These are phyloP conservation scores for Amblyraja radiata DNA, from an alignment of 2,797 vertebrate species.

Conservation along the genomic window DNA sequence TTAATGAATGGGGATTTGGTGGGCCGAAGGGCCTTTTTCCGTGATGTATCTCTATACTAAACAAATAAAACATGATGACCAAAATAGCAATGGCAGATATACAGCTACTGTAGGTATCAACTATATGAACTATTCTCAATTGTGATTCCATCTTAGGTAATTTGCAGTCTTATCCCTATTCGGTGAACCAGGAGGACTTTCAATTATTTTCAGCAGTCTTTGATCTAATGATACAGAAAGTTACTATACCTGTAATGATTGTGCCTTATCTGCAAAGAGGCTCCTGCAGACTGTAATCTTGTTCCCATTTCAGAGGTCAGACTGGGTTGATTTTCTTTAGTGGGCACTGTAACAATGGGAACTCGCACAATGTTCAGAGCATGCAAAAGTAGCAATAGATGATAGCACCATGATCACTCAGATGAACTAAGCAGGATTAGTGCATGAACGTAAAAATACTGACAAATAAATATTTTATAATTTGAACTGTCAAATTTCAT, in stretches of 20 bases:
- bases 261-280: neutral
- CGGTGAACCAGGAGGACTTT: neutral
- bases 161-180: neutral
- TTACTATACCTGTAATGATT: neutral
- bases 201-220: neutral
- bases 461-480: neutral
- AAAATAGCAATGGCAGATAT: neutral
- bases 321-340: neutral
- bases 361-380: neutral
- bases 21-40: too few relatives aligned
- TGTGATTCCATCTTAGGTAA: neutral
- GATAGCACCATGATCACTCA: neutral
- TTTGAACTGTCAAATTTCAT: neutral
- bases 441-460: neutral
- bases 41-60: too few relatives aligned
- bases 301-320: neutral
- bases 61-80: neutral
- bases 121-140: neutral
- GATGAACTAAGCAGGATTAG: neutral
- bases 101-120: neutral
- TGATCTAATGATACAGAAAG: neutral
- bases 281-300: constrained; percentile 19
- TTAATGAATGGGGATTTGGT: too few relatives aligned
- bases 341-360: neutral
- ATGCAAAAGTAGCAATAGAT: neutral